These are phyloP conservation scores for Axis porcinus DNA, from an alignment of 2,113 vertebrate species.

Conservation along the genomic window DNA sequence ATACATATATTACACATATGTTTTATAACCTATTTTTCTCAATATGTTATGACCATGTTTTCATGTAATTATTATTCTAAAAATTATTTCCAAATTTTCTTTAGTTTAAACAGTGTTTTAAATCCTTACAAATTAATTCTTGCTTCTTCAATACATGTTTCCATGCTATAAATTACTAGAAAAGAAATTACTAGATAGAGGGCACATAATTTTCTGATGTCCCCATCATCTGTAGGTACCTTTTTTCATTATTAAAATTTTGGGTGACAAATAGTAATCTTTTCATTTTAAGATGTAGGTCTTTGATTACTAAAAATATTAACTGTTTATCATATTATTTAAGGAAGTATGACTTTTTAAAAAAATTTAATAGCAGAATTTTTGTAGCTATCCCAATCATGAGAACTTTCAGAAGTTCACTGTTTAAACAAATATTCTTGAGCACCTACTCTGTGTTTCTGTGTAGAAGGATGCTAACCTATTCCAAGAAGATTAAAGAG, in stretches of 20 bases:
- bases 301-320: conserved; percentile 11
- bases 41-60: neutral
- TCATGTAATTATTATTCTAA: neutral
- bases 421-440: neutral
- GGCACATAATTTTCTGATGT: neutral
- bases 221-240: neutral
- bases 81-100: neutral
- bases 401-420: neutral
- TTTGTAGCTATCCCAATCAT: neutral
- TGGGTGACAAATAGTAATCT: neutral
- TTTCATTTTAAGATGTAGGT: neutral
- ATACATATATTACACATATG: neutral
- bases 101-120: neutral
- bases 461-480: neutral
- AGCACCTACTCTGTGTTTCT: neutral
- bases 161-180: neutral
- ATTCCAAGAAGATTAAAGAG: neutral
- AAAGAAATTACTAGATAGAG: neutral
- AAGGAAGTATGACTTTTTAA: neutral
- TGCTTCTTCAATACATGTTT: neutral
- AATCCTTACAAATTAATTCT: conserved; percentile 4
- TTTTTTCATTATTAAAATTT: neutral
- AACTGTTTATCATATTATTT: neutral
- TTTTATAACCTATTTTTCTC: neutral
- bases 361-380: neutral